A percentile compares a stretch with the other conserved stretches of the same genome.
Conservation (phyloP, 2,888 invertebrate species). For the Epiblema foenella region DNA sequence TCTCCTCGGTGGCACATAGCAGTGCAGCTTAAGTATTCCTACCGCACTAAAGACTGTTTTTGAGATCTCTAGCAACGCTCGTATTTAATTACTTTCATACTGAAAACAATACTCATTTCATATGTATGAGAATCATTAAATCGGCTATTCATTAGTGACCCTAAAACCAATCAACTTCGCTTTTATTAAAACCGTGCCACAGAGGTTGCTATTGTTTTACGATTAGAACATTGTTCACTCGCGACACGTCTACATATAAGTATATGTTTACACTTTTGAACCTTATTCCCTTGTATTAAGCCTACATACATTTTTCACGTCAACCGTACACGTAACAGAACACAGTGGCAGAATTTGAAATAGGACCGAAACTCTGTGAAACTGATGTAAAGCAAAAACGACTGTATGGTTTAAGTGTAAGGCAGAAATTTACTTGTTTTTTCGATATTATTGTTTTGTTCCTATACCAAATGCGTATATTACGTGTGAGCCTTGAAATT, state of each 20-base stretch:
- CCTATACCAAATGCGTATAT: conserved; percentile 30
- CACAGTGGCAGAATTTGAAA: conserved; percentile 26
- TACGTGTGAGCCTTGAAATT: conserved; percentile 43
- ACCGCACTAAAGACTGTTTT: no score
- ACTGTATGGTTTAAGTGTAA: background rate
- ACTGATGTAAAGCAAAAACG: background rate
- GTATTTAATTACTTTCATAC: background rate
- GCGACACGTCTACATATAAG: background rate
- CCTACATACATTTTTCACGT: background rate
- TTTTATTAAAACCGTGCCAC: conserved; percentile 1
- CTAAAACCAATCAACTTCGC: background rate
- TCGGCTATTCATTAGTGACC: background rate
- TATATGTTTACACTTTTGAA: no score
- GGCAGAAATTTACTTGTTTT: background rate
- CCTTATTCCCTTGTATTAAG: no score
- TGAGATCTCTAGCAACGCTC: no score
- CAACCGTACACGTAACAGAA: background rate
- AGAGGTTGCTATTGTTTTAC: conserved; percentile 14
- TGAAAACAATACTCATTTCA: background rate
- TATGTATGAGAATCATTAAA: background rate
- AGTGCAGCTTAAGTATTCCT: no score
- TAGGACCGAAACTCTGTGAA: background rate
- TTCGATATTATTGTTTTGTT: background rate
- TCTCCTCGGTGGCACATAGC: no score
- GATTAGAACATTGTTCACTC: conserved; percentile 4